Evolutionary conservation across 1,140 invertebrate genomes (phyloP), one percentile per base, ranked within the genome.

Genomic region (Bombus sibiricus): DNA sequence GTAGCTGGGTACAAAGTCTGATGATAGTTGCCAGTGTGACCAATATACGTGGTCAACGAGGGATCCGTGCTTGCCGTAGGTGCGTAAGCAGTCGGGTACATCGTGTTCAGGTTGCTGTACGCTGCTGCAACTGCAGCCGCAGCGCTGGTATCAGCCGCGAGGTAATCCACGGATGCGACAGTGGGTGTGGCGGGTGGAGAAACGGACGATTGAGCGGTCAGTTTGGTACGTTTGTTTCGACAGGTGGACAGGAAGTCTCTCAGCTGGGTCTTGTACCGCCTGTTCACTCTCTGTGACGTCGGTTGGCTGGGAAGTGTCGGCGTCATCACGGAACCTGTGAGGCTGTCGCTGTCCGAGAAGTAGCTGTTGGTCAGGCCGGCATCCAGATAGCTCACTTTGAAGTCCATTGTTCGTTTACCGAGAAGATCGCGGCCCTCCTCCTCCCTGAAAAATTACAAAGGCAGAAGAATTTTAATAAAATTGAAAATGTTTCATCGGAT

Each of bases 381-480:
- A 92, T 99, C 98, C 90, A 99, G 96, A 94, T 99, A 99, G 92
- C 98, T 99, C 34, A 99, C 98, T 96, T 99, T 99, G 93, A 99
- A 99, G 94, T 99, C 99, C 98, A 99, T 99, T 1, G 99, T 99
- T 81, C 99, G 97, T 95, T 99, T 99, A 13, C 98, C 98, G 15
- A 99, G 96, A 57, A 99, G 95, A 95, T 99, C 99, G 80, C 98
- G 97, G 25, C 99, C 99, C 96, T 99, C 99, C 95, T 99, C 99
- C 94, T 99, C 99, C 97, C 98, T 99, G 37, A 22, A 62, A n/a
- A 8, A 13, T 41, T n/a, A 8, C 5, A 13, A 66, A 43, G 13
- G 2, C 28, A 13, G 3, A n/a, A 3, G 34, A 62, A 18, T 1
- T 18, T 28, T 1, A 3, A 18, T 53, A 10, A 41, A 3, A 53